A percentile compares a stretch with the other conserved stretches of the same genome.
phyloP scores from a whole-genome alignment of 2,888 invertebrate genomes.

The Rhodophaea formosa region DNA sequence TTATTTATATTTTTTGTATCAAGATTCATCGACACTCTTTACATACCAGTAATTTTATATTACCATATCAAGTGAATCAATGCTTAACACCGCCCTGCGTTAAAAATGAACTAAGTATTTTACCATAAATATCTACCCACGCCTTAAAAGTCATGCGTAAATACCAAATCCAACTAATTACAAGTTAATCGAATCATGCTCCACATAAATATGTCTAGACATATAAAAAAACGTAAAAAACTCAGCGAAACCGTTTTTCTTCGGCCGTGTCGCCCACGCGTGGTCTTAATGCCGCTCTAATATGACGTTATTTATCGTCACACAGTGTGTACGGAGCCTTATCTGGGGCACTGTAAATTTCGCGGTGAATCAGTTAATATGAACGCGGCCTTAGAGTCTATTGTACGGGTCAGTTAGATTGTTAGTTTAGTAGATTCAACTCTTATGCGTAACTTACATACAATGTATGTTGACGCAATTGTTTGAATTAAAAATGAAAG shows the following conservation, averaged over 20 bases:
- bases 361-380: conserved; percentile 57
- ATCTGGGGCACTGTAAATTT: conserved; percentile 60
- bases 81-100: too few species aligned
- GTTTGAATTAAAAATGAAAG: neutral
- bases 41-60: too few species aligned
- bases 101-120: conserved; percentile 19
- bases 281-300: conserved; percentile 56
- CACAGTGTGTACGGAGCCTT: conserved; percentile 57
- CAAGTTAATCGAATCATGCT: conserved; percentile 20
- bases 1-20: too few species aligned
- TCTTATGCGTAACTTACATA: too few species aligned
- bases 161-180: conserved; percentile 13
- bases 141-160: neutral
- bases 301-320: conserved; percentile 69
- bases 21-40: too few species aligned
- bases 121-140: neutral
- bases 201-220: conserved; percentile 25
- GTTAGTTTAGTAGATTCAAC: conserved; percentile 9
- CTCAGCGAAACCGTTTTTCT: conserved; percentile 32
- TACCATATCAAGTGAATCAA: too few species aligned
- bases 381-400: conserved; percentile 41
- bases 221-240: conserved; percentile 26
- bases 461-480: neutral
- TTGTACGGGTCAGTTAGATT: conserved; percentile 14
- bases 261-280: conserved; percentile 43